These are phyloP conservation scores for Ceratitis capitata DNA, from an alignment of 1,140 invertebrate species.

Conservation along the genomic window DNA sequence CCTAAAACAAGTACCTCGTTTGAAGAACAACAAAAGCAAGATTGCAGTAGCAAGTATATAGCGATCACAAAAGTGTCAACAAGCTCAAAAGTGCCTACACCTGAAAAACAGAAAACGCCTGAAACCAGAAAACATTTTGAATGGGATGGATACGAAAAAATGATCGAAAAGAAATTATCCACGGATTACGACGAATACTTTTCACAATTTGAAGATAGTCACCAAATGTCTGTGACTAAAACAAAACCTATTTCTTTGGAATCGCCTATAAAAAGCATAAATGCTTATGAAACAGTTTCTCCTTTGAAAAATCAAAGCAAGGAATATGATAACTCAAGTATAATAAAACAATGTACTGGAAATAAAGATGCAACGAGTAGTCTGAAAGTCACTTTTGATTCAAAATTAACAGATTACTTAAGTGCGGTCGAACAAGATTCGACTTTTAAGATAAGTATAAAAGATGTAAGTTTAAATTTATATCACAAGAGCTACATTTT, in stretches of 20 bases:
- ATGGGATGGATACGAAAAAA: too few species aligned
- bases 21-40: too few species aligned
- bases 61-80: too few species aligned
- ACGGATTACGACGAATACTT: neutral
- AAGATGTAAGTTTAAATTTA: constrained; percentile 45
- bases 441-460: constrained; percentile 48
- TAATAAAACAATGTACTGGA: neutral
- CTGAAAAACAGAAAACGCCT: too few species aligned
- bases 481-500: neutral
- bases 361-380: neutral
- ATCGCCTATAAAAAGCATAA: neutral
- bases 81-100: too few species aligned
- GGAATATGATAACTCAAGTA: neutral
- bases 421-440: neutral
- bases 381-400: neutral
- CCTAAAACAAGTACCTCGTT: too few species aligned
- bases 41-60: too few species aligned
- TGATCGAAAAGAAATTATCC: neutral
- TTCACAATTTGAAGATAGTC: neutral
- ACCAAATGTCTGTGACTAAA: neutral
- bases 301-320: neutral
- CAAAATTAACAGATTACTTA: neutral
- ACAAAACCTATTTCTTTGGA: neutral
- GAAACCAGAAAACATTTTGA: constrained; percentile 42
- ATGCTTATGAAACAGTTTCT: neutral